Conservation (phyloP, 2,888 invertebrate genomes). For the Dyspetes luteomarginatus region DNA sequence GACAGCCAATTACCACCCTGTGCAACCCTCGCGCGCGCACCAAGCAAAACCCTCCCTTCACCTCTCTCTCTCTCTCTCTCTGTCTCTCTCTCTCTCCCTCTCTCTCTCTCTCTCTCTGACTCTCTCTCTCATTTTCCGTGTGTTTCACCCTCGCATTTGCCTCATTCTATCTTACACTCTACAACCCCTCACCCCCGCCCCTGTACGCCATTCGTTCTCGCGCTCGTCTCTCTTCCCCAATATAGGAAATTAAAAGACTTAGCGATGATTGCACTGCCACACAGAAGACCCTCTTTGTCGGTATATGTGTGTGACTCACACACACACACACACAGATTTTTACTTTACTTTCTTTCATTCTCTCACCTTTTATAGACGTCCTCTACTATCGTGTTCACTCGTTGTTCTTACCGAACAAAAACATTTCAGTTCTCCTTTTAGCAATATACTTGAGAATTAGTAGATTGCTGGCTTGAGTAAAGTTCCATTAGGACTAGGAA, state of each 20-base stretch:
- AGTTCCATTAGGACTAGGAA: slow-evolving; percentile 63
- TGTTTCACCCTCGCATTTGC: no score
- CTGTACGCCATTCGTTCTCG: slow-evolving; percentile 48
- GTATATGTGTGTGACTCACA: no score
- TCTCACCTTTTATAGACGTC: slow-evolving; percentile 43
- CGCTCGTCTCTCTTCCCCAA: slow-evolving; percentile 71
- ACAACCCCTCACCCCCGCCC: slow-evolving; percentile 8
- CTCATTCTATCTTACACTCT: no score
- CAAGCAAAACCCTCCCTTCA: slow-evolving; percentile 62
- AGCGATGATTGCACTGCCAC: slow-evolving; percentile 81
- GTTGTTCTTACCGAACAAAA: slow-evolving; percentile 67
- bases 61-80: slow-evolving; percentile 59
- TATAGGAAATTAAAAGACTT: slow-evolving; percentile 84
- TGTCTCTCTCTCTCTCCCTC: slow-evolving; percentile 50
- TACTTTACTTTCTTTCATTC: slow-evolving; percentile 37
- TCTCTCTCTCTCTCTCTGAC: slow-evolving; percentile 45
- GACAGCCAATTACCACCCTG: slow-evolving; percentile 84
- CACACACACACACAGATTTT: slow-evolving; percentile 26
- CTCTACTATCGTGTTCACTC: slow-evolving; percentile 53
- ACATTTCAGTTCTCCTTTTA: slow-evolving; percentile 80
- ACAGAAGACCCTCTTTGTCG: slow-evolving; percentile 56
- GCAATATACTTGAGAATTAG: slow-evolving; percentile 76
- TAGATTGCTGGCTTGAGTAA: slow-evolving; percentile 71
- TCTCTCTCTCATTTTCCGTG: slow-evolving; percentile 29
- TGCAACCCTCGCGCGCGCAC: slow-evolving; percentile 80